These are phyloP conservation scores for Cylloceria caligata DNA, from an alignment of 2,888 invertebrate species.

Conservation along the genomic window DNA sequence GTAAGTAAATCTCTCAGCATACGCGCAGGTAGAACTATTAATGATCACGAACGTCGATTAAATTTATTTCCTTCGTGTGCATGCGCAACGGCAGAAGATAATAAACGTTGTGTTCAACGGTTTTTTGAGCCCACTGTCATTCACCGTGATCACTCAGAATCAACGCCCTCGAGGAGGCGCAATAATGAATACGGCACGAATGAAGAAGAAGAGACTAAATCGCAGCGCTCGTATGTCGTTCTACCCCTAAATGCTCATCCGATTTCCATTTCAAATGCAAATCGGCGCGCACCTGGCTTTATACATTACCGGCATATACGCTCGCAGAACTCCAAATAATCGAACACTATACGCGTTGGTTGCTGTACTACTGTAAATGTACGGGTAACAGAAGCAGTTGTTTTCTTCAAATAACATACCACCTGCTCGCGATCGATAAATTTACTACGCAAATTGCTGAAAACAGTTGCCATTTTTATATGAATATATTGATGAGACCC, in stretches of 20 bases:
- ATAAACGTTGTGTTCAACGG: slow-evolving; percentile 35
- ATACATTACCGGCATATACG: slow-evolving; percentile 32
- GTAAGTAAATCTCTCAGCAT: not conserved
- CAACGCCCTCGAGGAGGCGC: slow-evolving; percentile 4
- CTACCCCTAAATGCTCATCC: slow-evolving; percentile 35
- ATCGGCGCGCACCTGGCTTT: slow-evolving; percentile 52
- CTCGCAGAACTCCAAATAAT: slow-evolving; percentile 16
- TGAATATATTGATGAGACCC: too few species aligned
- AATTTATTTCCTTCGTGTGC: slow-evolving; percentile 31
- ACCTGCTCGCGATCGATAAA: slow-evolving; percentile 45
- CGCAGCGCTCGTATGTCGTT: slow-evolving; percentile 24
- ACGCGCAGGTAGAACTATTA: slow-evolving; percentile 3
- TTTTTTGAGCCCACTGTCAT: slow-evolving; percentile 44
- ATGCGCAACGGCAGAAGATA: not conserved
- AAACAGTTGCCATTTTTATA: not conserved
- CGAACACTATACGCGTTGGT: not conserved
- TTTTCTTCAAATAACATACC: slow-evolving; percentile 23
- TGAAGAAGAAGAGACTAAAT: slow-evolving; percentile 36
- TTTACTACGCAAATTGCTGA: not conserved
- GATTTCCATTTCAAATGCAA: slow-evolving; percentile 59
- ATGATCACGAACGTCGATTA: slow-evolving; percentile 31
- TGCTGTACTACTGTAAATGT: not conserved
- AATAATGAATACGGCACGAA: slow-evolving; percentile 14
- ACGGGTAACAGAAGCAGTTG: slow-evolving; percentile 17
- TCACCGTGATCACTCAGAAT: slow-evolving; percentile 18